These are phyloP conservation scores for Trypoxylus dichotomus DNA, from an alignment of 1,140 invertebrate species.

Conservation along the genomic window DNA sequence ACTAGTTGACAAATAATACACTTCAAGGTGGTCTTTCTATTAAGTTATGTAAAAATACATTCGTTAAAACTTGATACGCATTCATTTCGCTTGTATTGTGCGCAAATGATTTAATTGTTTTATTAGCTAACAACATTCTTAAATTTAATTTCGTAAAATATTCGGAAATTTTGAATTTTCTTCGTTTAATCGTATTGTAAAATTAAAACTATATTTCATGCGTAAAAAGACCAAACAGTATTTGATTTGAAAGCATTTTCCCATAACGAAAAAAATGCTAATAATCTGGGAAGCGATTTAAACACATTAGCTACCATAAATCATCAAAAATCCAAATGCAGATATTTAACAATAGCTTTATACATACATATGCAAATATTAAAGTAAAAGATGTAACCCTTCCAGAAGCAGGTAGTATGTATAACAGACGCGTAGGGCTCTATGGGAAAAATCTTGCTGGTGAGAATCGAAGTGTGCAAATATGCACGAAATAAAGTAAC, in stretches of 20 bases:
- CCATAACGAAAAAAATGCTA: background rate
- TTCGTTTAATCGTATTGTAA: too few relatives aligned
- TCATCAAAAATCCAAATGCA: background rate
- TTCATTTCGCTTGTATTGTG: background rate
- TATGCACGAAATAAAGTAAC: background rate
- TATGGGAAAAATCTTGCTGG: background rate
- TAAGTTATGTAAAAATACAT: too few relatives aligned
- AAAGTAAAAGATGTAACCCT: background rate
- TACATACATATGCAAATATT: slow-evolving; percentile 6
- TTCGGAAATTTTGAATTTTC: too few relatives aligned
- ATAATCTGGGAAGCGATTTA: background rate
- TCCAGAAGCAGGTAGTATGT: background rate
- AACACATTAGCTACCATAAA: background rate
- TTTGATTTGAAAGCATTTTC: background rate
- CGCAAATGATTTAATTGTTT: background rate
- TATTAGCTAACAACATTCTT: too few relatives aligned
- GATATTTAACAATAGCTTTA: slow-evolving; percentile 5
- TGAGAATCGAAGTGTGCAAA: background rate
- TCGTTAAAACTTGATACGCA: too few relatives aligned
- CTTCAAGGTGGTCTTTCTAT: too few relatives aligned
- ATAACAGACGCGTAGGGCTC: background rate
- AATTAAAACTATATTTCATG: background rate
- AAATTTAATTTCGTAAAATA: too few relatives aligned
- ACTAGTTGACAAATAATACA: too few relatives aligned
- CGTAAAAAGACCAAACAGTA: background rate